These are phyloP conservation scores for Leptarthrus brevirostris DNA, from an alignment of 2,888 invertebrate species.

Conservation along the genomic window DNA sequence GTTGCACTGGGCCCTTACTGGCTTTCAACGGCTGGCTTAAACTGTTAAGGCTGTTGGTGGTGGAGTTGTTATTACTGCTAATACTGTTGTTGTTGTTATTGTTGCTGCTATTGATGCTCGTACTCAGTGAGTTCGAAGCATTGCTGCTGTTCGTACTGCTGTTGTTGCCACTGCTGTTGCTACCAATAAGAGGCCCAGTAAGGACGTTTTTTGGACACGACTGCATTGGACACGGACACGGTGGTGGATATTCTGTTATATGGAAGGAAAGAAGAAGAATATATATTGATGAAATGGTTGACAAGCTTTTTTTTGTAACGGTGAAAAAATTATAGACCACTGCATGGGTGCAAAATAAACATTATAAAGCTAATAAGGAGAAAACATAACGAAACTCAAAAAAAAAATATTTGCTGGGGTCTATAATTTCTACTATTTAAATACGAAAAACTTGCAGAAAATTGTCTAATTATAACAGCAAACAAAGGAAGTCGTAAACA, in stretches of 20 bases:
- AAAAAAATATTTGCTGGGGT: too few relatives aligned
- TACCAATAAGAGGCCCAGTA: constrained; percentile 98
- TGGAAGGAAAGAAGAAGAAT: constrained; percentile 62
- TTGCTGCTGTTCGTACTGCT: constrained; percentile 59
- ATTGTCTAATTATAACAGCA: too few relatives aligned
- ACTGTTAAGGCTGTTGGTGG: constrained; percentile 56
- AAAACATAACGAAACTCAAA: not conserved
- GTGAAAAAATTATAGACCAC: too few relatives aligned
- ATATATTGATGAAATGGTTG: too few relatives aligned
- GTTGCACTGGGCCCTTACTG: constrained; percentile 66
- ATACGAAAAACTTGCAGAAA: too few relatives aligned
- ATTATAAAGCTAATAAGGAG: too few relatives aligned
- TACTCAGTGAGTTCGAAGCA: constrained; percentile 33
- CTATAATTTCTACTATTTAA: not conserved
- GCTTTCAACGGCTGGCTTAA: constrained; percentile 60
- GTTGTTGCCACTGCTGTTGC: constrained; percentile 77
- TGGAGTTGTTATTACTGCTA: constrained; percentile 53
- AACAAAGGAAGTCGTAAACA: not conserved
- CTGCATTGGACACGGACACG: constrained; percentile 90
- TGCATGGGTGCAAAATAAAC: too few relatives aligned
- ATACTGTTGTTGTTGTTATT: constrained; percentile 51
- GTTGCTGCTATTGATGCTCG: constrained; percentile 55
- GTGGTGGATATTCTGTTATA: constrained; percentile 69
- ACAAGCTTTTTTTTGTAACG: too few relatives aligned
- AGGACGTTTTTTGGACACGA: constrained; percentile 98